phyloP scores from a whole-genome alignment of 2,797 vertebrate species.

The Eupleurogrammus muticus region DNA sequence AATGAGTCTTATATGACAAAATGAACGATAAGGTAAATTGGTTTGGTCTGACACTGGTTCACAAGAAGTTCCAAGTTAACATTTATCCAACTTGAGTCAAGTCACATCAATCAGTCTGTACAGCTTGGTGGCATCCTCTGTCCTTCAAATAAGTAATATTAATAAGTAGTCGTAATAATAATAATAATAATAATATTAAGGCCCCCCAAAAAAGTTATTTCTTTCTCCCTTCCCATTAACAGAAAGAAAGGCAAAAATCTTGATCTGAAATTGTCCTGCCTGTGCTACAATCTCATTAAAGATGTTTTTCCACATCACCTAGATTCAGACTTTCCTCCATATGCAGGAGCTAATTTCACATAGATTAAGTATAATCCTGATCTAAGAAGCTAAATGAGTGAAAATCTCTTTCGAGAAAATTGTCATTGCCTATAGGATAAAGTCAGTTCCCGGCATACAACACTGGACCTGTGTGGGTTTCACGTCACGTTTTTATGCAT shows the following conservation, averaged over 20 bases:
- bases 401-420: slow-evolving; percentile 19
- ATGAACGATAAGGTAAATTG: background rate
- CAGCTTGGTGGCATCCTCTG: too few species aligned
- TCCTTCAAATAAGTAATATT: too few species aligned
- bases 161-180: too few species aligned
- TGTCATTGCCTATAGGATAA: slow-evolving; percentile 7
- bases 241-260: too few species aligned
- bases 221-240: too few species aligned
- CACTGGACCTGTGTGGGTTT: slow-evolving; percentile 21
- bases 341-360: slow-evolving; percentile 35
- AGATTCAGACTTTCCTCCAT: slow-evolving; percentile 30
- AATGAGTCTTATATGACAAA: background rate
- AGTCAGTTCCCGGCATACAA: slow-evolving; percentile 20
- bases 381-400: slow-evolving; percentile 22
- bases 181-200: too few species aligned
- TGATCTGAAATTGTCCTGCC: too few species aligned
- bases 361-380: slow-evolving; percentile 44
- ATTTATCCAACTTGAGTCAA: background rate
- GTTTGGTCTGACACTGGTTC: background rate
- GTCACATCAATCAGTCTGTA: background rate
- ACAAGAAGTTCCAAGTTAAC: background rate
- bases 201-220: too few species aligned
- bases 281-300: background rate
- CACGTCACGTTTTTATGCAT: background rate
- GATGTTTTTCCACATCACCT: slow-evolving; percentile 29